These are phyloP conservation scores for Cordilura impudica DNA, from an alignment of 2,888 invertebrate species.

Conservation along the genomic window DNA sequence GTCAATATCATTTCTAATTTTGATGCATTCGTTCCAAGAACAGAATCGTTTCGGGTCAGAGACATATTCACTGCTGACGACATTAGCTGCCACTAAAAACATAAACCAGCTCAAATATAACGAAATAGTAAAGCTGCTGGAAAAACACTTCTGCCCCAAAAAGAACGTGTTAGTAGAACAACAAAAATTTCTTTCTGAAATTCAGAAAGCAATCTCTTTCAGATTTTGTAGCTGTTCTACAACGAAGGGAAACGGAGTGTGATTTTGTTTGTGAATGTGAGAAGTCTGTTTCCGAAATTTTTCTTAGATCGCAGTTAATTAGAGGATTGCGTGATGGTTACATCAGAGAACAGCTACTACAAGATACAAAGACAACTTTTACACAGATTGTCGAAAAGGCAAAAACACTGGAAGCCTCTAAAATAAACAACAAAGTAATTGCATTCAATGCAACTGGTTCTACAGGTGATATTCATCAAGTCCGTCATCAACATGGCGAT, in stretches of 20 bases:
- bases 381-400: constrained; percentile 37
- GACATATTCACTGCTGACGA: constrained; percentile 20
- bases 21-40: constrained; percentile 33
- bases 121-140: constrained; percentile 19
- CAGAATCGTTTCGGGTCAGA: constrained; percentile 11
- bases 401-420: constrained; percentile 37
- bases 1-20: constrained; percentile 24
- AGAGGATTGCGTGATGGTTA: constrained; percentile 37
- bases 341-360: constrained; percentile 46
- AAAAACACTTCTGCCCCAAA: constrained; percentile 30
- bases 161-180: constrained; percentile 36
- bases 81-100: constrained; percentile 34
- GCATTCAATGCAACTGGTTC: background rate
- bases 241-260: too few relatives aligned
- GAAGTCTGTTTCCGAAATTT: constrained; percentile 43
- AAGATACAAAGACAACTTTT: constrained; percentile 27
- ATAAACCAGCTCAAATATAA: constrained; percentile 28
- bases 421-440: constrained; percentile 41
- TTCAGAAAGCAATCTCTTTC: constrained; percentile 33
- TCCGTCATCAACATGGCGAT: too few relatives aligned
- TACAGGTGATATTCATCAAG: constrained; percentile 4
- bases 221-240: too few relatives aligned
- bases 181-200: constrained; percentile 41
- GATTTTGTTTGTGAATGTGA: too few relatives aligned
- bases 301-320: constrained; percentile 48